A percentile compares a stretch with the other conserved stretches of the same genome.
These are phyloP conservation scores for Leucophenga maculata DNA, from an alignment of 2,888 invertebrate species.

Conservation along the genomic window DNA sequence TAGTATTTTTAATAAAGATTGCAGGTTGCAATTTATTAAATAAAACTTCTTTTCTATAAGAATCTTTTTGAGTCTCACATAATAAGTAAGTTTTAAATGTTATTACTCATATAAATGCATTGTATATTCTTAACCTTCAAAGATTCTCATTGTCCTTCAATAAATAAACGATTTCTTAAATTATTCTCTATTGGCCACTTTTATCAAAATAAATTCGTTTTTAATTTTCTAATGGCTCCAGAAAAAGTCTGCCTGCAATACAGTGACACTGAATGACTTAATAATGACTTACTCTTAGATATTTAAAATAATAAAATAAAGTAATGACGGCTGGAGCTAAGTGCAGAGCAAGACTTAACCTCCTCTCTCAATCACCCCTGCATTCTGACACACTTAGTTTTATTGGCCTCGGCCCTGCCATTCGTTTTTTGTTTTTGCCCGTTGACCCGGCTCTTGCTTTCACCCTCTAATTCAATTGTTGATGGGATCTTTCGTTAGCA, in stretches of 20 bases:
- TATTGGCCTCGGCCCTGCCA: background rate
- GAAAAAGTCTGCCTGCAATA: slow-evolving; percentile 12
- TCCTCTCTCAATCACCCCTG: background rate
- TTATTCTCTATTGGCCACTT: slow-evolving; percentile 50
- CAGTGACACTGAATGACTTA: slow-evolving; percentile 15
- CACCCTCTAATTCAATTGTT: slow-evolving; percentile 17
- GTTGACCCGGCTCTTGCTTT: background rate
- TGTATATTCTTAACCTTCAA: slow-evolving; percentile 26
- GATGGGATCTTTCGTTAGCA: slow-evolving; percentile 3
- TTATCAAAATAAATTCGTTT: slow-evolving; percentile 69
- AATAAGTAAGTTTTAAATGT: too few relatives aligned
- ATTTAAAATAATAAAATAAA: slow-evolving; percentile 58
- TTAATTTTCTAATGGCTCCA: slow-evolving; percentile 65
- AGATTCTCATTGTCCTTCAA: slow-evolving; percentile 18
- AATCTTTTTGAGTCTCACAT: too few relatives aligned
- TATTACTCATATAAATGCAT: slow-evolving; percentile 28
- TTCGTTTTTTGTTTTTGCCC: too few relatives aligned
- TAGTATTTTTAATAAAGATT: too few relatives aligned
- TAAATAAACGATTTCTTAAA: background rate
- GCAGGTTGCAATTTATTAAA: too few relatives aligned
- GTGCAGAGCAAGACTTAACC: slow-evolving; percentile 3
- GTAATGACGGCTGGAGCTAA: slow-evolving; percentile 7
- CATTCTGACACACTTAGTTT: background rate
- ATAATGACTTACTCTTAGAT: slow-evolving; percentile 42
- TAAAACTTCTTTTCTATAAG: too few relatives aligned